These are phyloP conservation scores for Sternotherus odoratus DNA, from an alignment of 2,797 vertebrate species.

Conservation along the genomic window DNA sequence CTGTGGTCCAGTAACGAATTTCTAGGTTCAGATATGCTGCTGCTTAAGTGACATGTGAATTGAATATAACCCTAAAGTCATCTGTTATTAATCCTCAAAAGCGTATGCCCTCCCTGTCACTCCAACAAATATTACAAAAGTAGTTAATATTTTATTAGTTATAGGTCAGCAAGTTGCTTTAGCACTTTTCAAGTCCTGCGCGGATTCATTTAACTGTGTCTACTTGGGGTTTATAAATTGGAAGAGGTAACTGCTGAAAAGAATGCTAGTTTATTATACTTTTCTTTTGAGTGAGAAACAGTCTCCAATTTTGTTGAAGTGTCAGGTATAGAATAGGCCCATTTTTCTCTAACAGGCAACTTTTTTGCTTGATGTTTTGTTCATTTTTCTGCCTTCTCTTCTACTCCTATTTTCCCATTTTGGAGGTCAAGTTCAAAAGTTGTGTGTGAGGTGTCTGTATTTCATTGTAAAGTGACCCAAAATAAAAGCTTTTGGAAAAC, in stretches of 20 bases:
- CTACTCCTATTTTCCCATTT: neutral
- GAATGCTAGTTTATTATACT: neutral
- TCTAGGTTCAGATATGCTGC: neutral
- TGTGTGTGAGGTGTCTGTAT: neutral
- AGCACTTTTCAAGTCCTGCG: neutral
- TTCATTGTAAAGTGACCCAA: neutral
- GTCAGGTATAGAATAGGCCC: neutral
- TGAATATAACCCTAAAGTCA: neutral
- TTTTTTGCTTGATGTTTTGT: neutral
- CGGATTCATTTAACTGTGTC: neutral
- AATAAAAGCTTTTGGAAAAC: neutral
- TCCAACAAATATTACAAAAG: neutral
- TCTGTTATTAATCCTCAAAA: neutral
- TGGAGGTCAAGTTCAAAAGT: neutral
- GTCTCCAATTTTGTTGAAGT: neutral
- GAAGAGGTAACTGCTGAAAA: neutral
- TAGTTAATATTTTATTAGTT: conserved; percentile 42
- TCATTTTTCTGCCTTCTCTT: neutral
- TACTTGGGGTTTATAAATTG: conserved; percentile 4
- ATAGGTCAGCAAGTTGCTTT: conserved; percentile 17
- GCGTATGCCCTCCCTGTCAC: neutral
- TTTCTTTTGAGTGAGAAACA: neutral
- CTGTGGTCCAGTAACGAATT: neutral
- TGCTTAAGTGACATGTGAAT: neutral
- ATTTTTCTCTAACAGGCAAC: neutral